Evolutionary conservation across 1,140 invertebrate genomes (phyloP).

Genomic region (Psilanteris sp.): DNA sequence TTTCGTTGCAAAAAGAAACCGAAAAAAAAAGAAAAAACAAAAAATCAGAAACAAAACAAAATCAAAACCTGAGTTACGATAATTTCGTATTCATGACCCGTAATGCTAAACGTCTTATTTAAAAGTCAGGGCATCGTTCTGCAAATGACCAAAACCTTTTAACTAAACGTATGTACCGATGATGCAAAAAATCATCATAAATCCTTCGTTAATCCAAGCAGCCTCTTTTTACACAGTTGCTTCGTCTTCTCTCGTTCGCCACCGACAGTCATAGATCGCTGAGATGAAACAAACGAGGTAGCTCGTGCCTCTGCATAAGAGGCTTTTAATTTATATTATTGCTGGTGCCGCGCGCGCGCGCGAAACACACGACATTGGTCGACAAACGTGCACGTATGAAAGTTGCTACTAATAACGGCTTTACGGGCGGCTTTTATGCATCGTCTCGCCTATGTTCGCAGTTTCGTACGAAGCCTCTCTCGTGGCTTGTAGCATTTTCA

Average conservation of each 20-base stretch:
- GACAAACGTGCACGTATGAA: constrained; percentile 58
- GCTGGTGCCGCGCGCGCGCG: constrained; percentile 53
- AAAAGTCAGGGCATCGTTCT: constrained; percentile 27
- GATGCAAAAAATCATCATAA: constrained; percentile 59
- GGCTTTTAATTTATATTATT: constrained; percentile 74
- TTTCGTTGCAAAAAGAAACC: constrained; percentile 21
- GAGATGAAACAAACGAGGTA: constrained; percentile 65
- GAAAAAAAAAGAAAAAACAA: too few species aligned
- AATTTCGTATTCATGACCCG: constrained; percentile 25
- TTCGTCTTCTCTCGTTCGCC: constrained; percentile 36
- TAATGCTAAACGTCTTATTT: constrained; percentile 56
- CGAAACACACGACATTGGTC: constrained; percentile 60
- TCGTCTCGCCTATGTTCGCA: constrained; percentile 65
- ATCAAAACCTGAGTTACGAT: constrained; percentile 47
- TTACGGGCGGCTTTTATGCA: constrained; percentile 66
- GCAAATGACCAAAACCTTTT: constrained; percentile 65
- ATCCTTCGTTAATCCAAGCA: constrained; percentile 59
- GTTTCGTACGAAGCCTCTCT: constrained; percentile 40
- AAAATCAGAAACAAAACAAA: too few species aligned
- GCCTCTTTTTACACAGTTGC: constrained; percentile 29
- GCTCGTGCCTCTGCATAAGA: constrained; percentile 61
- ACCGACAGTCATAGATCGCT: constrained; percentile 53
- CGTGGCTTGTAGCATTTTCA: constrained; percentile 27
- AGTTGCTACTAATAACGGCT: constrained; percentile 69
- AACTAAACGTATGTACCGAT: constrained; percentile 55